Conservation (phyloP, 2,797 vertebrate genomes). For the Morelia viridis region DNA sequence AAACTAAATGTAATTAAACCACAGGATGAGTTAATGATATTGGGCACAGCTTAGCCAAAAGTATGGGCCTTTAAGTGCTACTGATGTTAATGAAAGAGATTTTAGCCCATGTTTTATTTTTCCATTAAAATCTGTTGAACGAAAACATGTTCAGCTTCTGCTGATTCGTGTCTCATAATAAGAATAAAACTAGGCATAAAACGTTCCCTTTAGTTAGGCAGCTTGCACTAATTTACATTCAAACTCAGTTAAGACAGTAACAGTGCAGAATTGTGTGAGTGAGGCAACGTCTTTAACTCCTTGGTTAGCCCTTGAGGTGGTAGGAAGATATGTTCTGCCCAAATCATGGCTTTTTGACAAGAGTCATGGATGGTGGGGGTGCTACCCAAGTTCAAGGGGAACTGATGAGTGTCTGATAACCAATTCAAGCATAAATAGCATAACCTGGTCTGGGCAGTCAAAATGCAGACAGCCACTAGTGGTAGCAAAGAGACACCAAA, state of each 20-base stretch:
- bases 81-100: background rate
- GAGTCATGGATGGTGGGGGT: background rate
- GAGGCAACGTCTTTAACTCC: background rate
- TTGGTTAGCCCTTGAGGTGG: background rate
- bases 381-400: background rate
- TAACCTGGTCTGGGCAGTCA: background rate
- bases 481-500: background rate
- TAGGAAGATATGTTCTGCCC: background rate
- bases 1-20: slow-evolving; percentile 3
- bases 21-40: background rate
- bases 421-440: background rate
- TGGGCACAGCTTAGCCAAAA: background rate
- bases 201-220: background rate
- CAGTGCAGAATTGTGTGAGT: background rate
- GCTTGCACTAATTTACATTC: background rate
- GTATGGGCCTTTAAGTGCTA: background rate
- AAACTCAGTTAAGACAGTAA: background rate
- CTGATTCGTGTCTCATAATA: background rate
- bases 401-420: background rate
- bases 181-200: background rate
- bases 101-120: background rate
- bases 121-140: background rate
- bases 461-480: background rate
- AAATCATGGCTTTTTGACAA: background rate
- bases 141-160: background rate